Conservation (phyloP, 2,888 invertebrate genomes). For the Panopea generosa region DNA sequence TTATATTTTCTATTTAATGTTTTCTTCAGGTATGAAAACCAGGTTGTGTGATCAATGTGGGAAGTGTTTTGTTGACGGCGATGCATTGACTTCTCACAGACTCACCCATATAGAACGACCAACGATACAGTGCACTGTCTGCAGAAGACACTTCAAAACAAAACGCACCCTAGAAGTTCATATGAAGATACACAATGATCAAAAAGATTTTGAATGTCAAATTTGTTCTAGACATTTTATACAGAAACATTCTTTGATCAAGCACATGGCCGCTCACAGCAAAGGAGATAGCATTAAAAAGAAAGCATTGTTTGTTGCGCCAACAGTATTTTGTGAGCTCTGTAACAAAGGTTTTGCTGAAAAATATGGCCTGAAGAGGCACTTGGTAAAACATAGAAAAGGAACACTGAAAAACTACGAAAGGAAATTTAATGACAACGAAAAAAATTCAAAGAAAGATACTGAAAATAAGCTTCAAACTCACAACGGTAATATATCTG, state of each 20-base stretch:
- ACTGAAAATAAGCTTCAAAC: background rate
- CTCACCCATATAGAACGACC: slow-evolving; percentile 19
- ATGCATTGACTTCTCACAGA: slow-evolving; percentile 25
- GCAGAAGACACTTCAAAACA: slow-evolving; percentile 25
- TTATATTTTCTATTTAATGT: no score
- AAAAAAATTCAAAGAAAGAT: background rate
- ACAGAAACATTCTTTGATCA: slow-evolving; percentile 27
- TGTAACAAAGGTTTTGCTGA: slow-evolving; percentile 41
- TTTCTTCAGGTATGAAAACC: slow-evolving; percentile 25
- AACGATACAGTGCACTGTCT: slow-evolving; percentile 24
- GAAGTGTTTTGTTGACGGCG: slow-evolving; percentile 25
- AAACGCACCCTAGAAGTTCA: slow-evolving; percentile 26
- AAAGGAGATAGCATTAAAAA: slow-evolving; percentile 10
- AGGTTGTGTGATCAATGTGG: slow-evolving; percentile 49
- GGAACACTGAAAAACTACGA: slow-evolving; percentile 40
- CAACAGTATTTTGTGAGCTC: slow-evolving; percentile 35
- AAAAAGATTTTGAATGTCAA: slow-evolving; percentile 34
- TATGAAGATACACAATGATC: slow-evolving; percentile 40
- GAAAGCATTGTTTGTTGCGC: slow-evolving; percentile 23
- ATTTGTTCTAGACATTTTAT: slow-evolving; percentile 37
- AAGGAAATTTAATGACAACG: slow-evolving; percentile 5
- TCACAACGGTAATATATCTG: no score
- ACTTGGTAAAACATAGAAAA: slow-evolving; percentile 38
- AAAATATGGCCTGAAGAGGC: slow-evolving; percentile 28
- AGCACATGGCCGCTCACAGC: slow-evolving; percentile 32